Conservation (phyloP, 2,888 invertebrate genomes). For the Operophtera brumata region DNA sequence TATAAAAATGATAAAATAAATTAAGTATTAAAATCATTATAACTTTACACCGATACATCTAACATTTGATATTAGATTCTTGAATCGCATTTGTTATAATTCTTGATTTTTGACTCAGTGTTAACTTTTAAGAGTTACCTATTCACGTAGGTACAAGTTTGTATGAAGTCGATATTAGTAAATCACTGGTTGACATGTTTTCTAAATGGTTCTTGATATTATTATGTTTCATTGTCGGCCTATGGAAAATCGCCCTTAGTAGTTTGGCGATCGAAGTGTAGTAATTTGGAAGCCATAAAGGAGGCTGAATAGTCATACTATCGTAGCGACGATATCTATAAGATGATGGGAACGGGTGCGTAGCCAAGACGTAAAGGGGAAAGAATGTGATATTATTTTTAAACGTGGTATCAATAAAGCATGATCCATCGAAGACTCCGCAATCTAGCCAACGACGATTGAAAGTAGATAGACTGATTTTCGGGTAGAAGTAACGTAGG, state of each 20-base stretch:
- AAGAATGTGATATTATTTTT: conserved; percentile 78
- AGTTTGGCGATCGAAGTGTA: conserved; percentile 27
- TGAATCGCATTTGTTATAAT: too few relatives aligned
- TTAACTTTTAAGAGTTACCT: neutral
- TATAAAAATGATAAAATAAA: neutral
- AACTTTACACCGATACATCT: conserved; percentile 20
- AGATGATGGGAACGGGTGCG: conserved; percentile 4
- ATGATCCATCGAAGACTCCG: conserved; percentile 48
- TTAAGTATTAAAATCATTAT: neutral
- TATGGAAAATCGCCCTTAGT: conserved; percentile 20
- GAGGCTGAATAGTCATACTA: conserved; percentile 37
- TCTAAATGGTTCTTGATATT: conserved; percentile 7
- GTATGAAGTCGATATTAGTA: conserved; percentile 1
- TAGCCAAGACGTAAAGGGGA: conserved; percentile 49
- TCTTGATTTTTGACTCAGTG: conserved; percentile 7
- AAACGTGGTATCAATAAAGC: conserved; percentile 53
- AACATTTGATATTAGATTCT: conserved; percentile 18
- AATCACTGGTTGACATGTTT: conserved; percentile 1
- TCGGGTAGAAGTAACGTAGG: conserved; percentile 75
- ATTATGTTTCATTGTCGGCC: conserved; percentile 27
- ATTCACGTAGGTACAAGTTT: conserved; percentile 1
- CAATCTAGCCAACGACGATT: conserved; percentile 64
- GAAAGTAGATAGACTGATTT: conserved; percentile 77
- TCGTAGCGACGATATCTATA: conserved; percentile 6
- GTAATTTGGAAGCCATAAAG: conserved; percentile 34